Base-by-base conservation (phyloP, 2,888 invertebrate genomes). In the Xylocampa areola region DNA sequence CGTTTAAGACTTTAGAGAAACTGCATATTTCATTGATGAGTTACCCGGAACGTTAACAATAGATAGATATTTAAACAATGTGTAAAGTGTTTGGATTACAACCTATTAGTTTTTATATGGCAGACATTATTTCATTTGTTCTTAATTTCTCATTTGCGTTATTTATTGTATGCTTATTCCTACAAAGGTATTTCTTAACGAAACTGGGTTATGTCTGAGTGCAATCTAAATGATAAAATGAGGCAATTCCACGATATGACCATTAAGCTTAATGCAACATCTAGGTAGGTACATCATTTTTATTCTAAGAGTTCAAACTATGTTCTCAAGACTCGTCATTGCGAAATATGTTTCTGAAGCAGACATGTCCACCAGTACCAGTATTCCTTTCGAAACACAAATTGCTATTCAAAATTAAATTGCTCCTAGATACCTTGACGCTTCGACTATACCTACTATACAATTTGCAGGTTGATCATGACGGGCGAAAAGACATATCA, bases 1-100 rank as follows among this genome's bases (percentile, higher is more conserved):
- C 67, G 69, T 75, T 81, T 73, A 80, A n/a, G n/a, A n/a, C n/a
- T n/a, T n/a, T 76, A 84, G 84, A 87, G 82, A 86, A 84, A 79
- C 74, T 77, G 71, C 73, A 52, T 77, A 76, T 77, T 80, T 80
- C 74, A 66, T 70, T 68, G 65, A 73, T 65, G 64, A 60, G 32
- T 61, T 65, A 80, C 75, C 77, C 83, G 80, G 80, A 74, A 61
- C 58, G 70, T 59, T 67, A 59, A 73, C 74, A 66, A 73, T 73
- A 61, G 62, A 30, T 52, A 33, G 30, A 14, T 51, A 81, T 53
- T 68, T 48, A 47, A 76, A 65, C 58, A 54, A 71, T 57, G 62
- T 49, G 61, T 49, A 45, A 50, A 60, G 37, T 47, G 35, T 36
- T 48, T 41, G 16, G 32, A 47, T 55, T 45, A 44, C 35, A 19